Base-by-base conservation (phyloP, 92 coral and sea anemone genomes). In the Micromussa lordhowensis region DNA sequence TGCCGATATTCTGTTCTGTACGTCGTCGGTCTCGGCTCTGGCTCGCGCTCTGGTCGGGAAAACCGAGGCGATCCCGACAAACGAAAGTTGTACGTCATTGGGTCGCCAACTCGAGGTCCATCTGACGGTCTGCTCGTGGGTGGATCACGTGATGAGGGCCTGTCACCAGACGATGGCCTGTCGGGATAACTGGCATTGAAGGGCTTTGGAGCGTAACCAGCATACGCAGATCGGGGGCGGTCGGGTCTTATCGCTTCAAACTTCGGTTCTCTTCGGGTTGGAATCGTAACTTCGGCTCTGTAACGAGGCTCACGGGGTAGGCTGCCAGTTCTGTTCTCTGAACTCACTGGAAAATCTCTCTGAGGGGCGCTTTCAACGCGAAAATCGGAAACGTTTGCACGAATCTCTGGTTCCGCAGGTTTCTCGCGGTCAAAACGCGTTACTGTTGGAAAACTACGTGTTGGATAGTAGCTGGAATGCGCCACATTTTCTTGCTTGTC, bases 271-370 rank as follows among this genome's bases (percentile, higher is more conserved):
- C 87, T 83, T 79, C 91, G 79, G 58, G 90, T 83, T 21, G 98
- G 98, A 51, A 95, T 80, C 36, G 96, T 90, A 12, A 94, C 96
- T 83, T 94, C 95, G n/a, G 98, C 89, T 18, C 96, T 93, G 84
- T 95, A 95, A 4, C 80, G 85, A 14, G 94, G 89, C 21, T 93
- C 94, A 6, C 94, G 82, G 19, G 90, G 80, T 51, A 76, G 86
- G 77, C 92, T 93, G 29, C 86, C 91, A 11, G 81, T 66, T 68
- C 86, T 88, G 68, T 81, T 78, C n/a, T 83, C 92, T 3, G 91
- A 77, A 29, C 82, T 81, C 26, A 85, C 21, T 2, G 82, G 84
- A 66, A 80, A 85, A 77, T 87, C 90, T 66, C 88, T 69, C 36
- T 85, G 64, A 16, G 95, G 94, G 5, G 92, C 87, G 68, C 98